Conservation (phyloP, 2,888 invertebrate genomes). For the Sipha maydis region DNA sequence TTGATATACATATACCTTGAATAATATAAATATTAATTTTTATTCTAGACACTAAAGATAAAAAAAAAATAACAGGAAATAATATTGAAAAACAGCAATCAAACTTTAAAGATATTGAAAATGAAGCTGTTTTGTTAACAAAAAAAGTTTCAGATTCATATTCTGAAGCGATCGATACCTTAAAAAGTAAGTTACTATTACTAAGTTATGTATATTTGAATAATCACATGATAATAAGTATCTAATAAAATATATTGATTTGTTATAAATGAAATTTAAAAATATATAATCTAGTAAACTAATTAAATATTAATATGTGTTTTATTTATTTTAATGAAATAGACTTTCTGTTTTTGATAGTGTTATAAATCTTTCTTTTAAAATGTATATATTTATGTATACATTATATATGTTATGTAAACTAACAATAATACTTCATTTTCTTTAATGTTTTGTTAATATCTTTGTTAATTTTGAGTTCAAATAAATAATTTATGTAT, state of each 20-base stretch:
- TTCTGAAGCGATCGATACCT: conserved; percentile 39
- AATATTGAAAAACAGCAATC: conserved; percentile 5
- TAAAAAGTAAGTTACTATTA: conserved; percentile 35
- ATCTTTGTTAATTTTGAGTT: not conserved
- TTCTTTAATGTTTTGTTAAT: not conserved
- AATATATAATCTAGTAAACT: no score
- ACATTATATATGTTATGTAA: no score
- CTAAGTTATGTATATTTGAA: not conserved
- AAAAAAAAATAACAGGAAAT: not conserved
- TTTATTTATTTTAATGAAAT: no score
- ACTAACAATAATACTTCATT: no score
- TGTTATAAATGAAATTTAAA: not conserved
- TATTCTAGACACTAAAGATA: not conserved
- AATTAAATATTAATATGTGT: no score
- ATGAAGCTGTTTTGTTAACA: conserved; percentile 25
- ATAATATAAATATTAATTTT: not conserved
- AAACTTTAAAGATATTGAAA: not conserved
- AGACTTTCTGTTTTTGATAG: no score
- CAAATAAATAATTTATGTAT: not conserved
- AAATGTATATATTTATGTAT: no score
- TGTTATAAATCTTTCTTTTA: no score
- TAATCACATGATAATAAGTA: not conserved
- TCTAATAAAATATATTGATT: not conserved
- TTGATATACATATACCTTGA: not conserved
- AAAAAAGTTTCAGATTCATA: conserved; percentile 49